phyloP scores from a whole-genome alignment of 1,140 invertebrate genomes.

The Sweltsa coloradensis region DNA sequence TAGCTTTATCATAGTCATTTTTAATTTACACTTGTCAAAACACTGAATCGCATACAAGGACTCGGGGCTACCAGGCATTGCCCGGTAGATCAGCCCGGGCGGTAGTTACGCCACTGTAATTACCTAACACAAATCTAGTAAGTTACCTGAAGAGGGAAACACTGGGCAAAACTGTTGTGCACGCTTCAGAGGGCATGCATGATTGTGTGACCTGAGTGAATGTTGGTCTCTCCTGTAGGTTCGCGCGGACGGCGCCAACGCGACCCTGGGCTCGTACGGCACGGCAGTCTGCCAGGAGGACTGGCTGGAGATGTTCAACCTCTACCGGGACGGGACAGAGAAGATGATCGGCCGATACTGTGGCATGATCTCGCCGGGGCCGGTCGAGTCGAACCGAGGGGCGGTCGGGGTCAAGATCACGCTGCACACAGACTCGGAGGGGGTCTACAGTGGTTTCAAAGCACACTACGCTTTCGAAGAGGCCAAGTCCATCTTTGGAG shows the following conservation, averaged over 20 bases:
- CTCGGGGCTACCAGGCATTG: no score
- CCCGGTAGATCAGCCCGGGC: no score
- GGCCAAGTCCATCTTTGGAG: slow-evolving; percentile 74
- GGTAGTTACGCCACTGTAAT: no score
- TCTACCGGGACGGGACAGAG: slow-evolving; percentile 65
- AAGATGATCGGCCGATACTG: slow-evolving; percentile 78
- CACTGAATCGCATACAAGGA: no score
- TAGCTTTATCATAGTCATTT: no score
- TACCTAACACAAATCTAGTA: no score
- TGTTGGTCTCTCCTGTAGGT: no score
- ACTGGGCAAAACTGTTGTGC: no score
- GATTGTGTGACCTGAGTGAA: no score
- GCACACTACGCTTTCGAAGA: slow-evolving; percentile 78
- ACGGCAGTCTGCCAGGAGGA: slow-evolving; percentile 78
- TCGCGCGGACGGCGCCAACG: slow-evolving; percentile 46
- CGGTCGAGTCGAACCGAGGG: slow-evolving; percentile 76
- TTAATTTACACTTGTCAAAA: no score
- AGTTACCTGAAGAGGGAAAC: no score
- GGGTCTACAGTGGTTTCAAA: slow-evolving; percentile 82
- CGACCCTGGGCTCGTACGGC: slow-evolving; percentile 40
- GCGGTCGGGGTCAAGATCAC: slow-evolving; percentile 71
- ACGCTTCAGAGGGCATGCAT: no score
- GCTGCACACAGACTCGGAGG: slow-evolving; percentile 68
- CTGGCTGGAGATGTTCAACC: slow-evolving; percentile 85
- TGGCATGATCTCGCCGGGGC: slow-evolving; percentile 70